Conservation (phyloP, 2,888 invertebrate genomes). For the Myopa tessellatipennis region DNA sequence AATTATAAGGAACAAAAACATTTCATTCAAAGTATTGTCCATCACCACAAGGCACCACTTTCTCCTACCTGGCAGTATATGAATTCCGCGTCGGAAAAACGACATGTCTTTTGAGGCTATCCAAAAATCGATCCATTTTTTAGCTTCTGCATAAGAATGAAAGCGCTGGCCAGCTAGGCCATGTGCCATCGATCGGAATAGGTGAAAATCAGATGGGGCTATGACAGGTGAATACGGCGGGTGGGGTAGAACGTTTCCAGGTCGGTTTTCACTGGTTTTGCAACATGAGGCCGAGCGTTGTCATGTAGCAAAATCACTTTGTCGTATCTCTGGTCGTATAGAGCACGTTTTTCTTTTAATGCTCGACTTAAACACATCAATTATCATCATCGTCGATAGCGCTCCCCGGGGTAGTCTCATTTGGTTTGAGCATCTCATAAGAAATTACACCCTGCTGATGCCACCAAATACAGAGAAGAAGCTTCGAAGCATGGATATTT, state of each 20-base stretch:
- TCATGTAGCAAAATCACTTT: too few species aligned
- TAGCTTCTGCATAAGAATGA: neutral
- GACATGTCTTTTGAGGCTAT: neutral
- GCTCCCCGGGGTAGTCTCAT: too few species aligned
- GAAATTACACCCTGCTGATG: too few species aligned
- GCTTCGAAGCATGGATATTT: too few species aligned
- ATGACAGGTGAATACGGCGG: constrained; percentile 33
- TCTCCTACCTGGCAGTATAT: constrained; percentile 8
- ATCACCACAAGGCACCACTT: neutral
- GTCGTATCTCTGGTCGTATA: too few species aligned
- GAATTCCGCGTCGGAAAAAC: constrained; percentile 5
- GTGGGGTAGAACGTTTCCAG: constrained; percentile 27
- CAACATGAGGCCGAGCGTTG: constrained; percentile 5
- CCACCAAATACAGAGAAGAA: too few species aligned
- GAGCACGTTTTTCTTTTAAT: too few species aligned
- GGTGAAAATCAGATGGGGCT: constrained; percentile 25
- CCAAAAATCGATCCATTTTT: neutral
- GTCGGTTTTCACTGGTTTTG: constrained; percentile 4
- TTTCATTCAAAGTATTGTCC: constrained; percentile 2
- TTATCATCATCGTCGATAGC: too few species aligned
- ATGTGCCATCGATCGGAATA: constrained; percentile 19
- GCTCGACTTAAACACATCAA: too few species aligned
- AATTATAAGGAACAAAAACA: neutral
- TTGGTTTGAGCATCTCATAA: too few species aligned
- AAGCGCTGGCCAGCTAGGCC: constrained; percentile 16